Conservation (phyloP, 2,797 vertebrate species). For the Dendrocincla tyrannina region DNA sequence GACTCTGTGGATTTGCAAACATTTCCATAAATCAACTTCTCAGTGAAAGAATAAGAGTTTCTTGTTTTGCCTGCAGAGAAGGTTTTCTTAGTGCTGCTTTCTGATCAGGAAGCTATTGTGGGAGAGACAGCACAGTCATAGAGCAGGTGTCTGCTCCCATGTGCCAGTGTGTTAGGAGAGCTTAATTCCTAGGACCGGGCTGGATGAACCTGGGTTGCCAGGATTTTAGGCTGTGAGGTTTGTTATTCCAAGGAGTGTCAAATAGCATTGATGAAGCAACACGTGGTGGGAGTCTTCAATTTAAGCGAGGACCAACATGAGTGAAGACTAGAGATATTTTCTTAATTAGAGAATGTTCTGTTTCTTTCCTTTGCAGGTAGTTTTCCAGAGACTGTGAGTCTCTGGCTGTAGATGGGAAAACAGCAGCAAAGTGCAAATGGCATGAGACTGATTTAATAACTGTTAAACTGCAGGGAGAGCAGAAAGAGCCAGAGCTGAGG, state of each 20-base stretch:
- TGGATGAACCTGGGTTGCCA: not conserved
- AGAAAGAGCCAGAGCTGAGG: not conserved
- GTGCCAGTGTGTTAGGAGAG: rapidly evolving
- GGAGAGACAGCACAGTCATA: not conserved
- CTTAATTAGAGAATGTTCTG: not conserved
- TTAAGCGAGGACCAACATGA: not conserved
- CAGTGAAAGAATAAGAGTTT: not conserved
- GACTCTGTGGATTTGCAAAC: not conserved
- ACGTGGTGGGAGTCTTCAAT: rapidly evolving
- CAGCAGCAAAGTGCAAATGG: not conserved
- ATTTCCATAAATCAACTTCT: not conserved
- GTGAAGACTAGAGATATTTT: not conserved
- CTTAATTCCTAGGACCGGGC: rapidly evolving
- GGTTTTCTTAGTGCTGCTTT: not conserved
- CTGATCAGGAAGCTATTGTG: not conserved
- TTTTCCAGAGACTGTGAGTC: not conserved
- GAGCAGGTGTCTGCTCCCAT: not conserved
- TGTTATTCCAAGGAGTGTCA: not conserved
- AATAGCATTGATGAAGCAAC: rapidly evolving
- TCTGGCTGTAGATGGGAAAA: not conserved
- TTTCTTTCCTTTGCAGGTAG: not conserved
- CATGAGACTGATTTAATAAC: not conserved
- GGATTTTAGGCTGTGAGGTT: not conserved
- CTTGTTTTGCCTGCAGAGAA: not conserved
- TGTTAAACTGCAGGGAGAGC: not conserved